These are phyloP conservation scores for Allolobophora icterica DNA, from an alignment of 2,888 invertebrate genomes.

Conservation along the genomic window DNA sequence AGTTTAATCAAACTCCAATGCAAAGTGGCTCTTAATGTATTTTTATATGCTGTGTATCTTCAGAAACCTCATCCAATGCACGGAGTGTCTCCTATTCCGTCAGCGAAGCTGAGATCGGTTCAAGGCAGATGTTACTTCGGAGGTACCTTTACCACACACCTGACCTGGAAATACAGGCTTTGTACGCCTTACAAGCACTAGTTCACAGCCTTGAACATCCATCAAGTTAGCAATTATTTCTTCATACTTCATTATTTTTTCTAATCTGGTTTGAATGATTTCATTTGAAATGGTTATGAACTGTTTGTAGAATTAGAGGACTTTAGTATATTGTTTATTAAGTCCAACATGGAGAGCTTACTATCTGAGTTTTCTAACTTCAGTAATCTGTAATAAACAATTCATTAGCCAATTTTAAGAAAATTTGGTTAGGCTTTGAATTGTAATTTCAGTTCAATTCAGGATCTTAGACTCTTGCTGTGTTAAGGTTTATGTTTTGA, in stretches of 20 bases:
- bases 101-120: neutral
- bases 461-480: neutral
- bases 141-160: conserved; percentile 75
- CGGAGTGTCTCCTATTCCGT: neutral
- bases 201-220: conserved; percentile 83
- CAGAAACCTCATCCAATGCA: neutral
- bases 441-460: neutral
- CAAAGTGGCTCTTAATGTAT: neutral
- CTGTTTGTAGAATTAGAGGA: neutral
- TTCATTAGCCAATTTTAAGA: neutral
- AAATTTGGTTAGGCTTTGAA: neutral
- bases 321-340: neutral
- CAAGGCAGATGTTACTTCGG: conserved; percentile 68
- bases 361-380: too few species aligned
- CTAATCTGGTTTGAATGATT: neutral
- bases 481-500: neutral
- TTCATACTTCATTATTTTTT: neutral
- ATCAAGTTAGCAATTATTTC: conserved; percentile 60
- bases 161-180: conserved; percentile 70
- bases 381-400: too few species aligned
- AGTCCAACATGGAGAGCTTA: too few species aligned
- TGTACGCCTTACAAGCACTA: conserved; percentile 83
- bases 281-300: neutral
- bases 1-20: too few species aligned
- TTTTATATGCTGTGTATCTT: neutral